Base-by-base conservation (phyloP, 1,140 invertebrate species). In the Drosophila baimaii region DNA sequence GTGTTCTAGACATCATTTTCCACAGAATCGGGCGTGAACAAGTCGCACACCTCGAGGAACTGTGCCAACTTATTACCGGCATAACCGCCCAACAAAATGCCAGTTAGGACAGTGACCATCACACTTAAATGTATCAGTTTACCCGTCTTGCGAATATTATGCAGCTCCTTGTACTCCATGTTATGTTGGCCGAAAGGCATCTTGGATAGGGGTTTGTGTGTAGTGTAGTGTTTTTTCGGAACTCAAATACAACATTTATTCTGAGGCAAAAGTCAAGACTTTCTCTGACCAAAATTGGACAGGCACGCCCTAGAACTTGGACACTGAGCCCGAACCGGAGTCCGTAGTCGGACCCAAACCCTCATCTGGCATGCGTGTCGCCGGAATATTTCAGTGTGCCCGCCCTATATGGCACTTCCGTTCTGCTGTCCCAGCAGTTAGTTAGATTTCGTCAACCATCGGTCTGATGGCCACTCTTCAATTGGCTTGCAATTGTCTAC, bases 361-460 rank as follows among this genome's bases (percentile, higher is more conserved):
- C 69, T 86, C 73, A 74, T 78, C 77, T 47, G 37, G 75, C 51
- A 74, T 78, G 44, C 77, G 31, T 33, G 25, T 39, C 46, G 41
- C 21, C 44, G 41, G 37, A 82, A 78, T 79, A 77, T 75, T 63
- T 23, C 21, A 77, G 51, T 65, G 65, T 39, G 63, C 58, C n/a
- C n/a, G 55, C 81, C 65, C 41, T 54, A 76, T 63, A 82, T 69
- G 82, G 83, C 37, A 88, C 82, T 86, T 88, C 82, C 83, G 82
- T 86, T 86, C 76, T 79, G 46, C 35, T 69, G 73, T 73, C 56
- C 37, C 35, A 55, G 31, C 49, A 46, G 41, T 33, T 70, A 46
- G 41, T 33, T 70, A 25, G 39, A 59, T 66, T 61, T 64, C n/a
- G 57, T 66, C 57, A 80, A 52, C 73, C 46, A n/a, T n/a, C n/a